These are phyloP conservation scores for Lasioglossum oenotherae DNA, from an alignment of 2,888 invertebrate species.

Conservation along the genomic window DNA sequence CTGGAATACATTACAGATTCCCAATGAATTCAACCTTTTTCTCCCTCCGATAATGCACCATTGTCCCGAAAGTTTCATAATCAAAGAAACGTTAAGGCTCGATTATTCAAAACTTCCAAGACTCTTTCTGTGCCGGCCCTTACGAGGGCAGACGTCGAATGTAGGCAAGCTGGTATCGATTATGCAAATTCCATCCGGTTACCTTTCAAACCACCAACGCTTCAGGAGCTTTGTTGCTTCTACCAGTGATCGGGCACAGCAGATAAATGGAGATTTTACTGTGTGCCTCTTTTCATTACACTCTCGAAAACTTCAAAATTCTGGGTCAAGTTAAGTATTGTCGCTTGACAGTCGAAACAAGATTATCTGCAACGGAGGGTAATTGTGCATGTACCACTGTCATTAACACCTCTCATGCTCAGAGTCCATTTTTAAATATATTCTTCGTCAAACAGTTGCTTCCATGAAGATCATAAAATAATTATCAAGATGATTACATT, in stretches of 20 bases:
- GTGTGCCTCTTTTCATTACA: slow-evolving; percentile 1
- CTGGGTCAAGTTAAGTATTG: neutral
- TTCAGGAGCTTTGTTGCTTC: slow-evolving; percentile 13
- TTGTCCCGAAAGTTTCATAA: slow-evolving; percentile 6
- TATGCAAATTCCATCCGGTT: slow-evolving; percentile 40
- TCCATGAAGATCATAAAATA: too few relatives aligned
- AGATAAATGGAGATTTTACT: slow-evolving; percentile 25
- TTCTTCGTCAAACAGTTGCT: too few relatives aligned
- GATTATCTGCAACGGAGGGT: neutral
- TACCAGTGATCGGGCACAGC: neutral
- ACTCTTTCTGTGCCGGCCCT: neutral
- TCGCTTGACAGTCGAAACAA: neutral
- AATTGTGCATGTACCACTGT: neutral
- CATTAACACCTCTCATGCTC: neutral
- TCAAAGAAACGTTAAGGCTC: neutral
- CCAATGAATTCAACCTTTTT: neutral
- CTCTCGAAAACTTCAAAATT: neutral
- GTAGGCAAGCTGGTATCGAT: slow-evolving; percentile 32
- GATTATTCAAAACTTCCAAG: slow-evolving; percentile 13
- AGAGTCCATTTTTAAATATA: neutral
- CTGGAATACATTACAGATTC: neutral
- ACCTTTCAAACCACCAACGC: neutral
- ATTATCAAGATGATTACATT: too few relatives aligned
- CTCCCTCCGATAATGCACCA: neutral
- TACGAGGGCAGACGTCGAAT: slow-evolving; percentile 11